Percentiles rank a stretch among this genome's conserved stretches.
These are phyloP conservation scores for Brachystomella parvula DNA, from an alignment of 1,140 invertebrate genomes.

Conservation along the genomic window DNA sequence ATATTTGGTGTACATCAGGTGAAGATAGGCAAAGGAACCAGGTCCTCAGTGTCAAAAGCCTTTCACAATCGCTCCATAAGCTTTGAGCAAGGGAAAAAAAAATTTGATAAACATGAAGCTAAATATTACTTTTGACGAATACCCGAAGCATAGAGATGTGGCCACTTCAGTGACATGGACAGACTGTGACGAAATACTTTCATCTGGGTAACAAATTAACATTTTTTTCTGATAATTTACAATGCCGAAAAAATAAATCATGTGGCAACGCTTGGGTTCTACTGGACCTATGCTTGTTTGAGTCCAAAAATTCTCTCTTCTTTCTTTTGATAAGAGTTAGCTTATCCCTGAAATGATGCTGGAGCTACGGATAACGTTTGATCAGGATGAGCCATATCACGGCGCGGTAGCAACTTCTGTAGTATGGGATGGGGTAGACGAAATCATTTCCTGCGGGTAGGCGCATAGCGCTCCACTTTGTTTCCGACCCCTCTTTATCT, in stretches of 20 bases:
- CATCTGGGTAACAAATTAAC: conserved; percentile 58
- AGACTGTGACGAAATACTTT: conserved; percentile 83
- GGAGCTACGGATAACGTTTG: conserved; percentile 48
- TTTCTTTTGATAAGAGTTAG: conserved; percentile 10
- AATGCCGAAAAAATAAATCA: too few relatives aligned
- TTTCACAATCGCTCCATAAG: too few relatives aligned
- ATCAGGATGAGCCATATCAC: conserved; percentile 61
- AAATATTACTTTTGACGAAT: conserved; percentile 64
- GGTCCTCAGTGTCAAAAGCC: too few relatives aligned
- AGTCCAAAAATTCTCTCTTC: too few relatives aligned
- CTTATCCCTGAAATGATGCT: conserved; percentile 11
- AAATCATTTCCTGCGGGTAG: conserved; percentile 80
- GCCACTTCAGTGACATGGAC: conserved; percentile 86
- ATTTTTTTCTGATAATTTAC: too few relatives aligned
- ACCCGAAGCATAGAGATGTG: conserved; percentile 62
- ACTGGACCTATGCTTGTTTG: too few relatives aligned
- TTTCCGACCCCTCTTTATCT: conserved; percentile 2
- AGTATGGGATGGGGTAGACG: conserved; percentile 83
- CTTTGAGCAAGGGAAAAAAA: background rate
- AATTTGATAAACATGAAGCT: conserved; percentile 57
- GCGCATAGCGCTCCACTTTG: conserved; percentile 3
- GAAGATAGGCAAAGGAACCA: too few relatives aligned
- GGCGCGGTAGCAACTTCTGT: conserved; percentile 70
- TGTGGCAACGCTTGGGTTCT: too few relatives aligned
- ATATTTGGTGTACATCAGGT: too few relatives aligned